Evolutionary conservation across 2,888 invertebrate species (phyloP), one percentile per base, ranked within the genome.

Genomic region (Lycia hirtaria): DNA sequence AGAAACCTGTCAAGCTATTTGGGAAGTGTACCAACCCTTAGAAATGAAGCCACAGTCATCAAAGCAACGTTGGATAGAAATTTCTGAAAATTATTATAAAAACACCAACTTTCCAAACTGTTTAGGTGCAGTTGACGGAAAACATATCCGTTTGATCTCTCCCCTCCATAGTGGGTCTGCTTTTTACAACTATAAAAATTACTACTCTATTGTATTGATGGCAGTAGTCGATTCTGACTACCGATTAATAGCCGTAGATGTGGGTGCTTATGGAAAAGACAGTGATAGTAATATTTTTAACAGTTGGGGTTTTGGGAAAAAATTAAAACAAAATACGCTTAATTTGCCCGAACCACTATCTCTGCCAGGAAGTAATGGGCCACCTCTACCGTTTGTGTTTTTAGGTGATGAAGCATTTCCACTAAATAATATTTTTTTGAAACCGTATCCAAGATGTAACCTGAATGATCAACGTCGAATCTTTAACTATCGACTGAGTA

Each of bases 361-460:
- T n/a, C n/a, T 3, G 30, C 47, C 47, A 35, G 35, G 24, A 33
- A 35, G 35, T 24, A 35, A 47, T 24, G 41, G 54, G n/a, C n/a
- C n/a, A n/a, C n/a, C n/a, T n/a, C n/a, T n/a, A n/a, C n/a, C n/a
- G n/a, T n/a, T n/a, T n/a, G 38, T 38, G n/a, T n/a, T 38, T 22
- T n/a, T 38, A 4, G 38, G 3, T 12, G 30, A 30, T 30, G 30
- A 2, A 30, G 30, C 30, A 12, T 30, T 30, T 30, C 30, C 30
- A 12, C 30, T 30, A 30, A 30, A 30, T 12, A n/a, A n/a, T 3
- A 12, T 12, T 12, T 12, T 30, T 12, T 12, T 30, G 30, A 30
- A 30, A 30, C 30, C 30, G 9, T 32, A 32, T 12, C 32, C 32
- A 7, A 3, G 15, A 15, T 3, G 7, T 15, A 33, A 33, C 7